A percentile compares a stretch with the other conserved stretches of the same genome.
Conservation (phyloP, 2,797 vertebrate genomes). For the Dicrostonyx torquatus region DNA sequence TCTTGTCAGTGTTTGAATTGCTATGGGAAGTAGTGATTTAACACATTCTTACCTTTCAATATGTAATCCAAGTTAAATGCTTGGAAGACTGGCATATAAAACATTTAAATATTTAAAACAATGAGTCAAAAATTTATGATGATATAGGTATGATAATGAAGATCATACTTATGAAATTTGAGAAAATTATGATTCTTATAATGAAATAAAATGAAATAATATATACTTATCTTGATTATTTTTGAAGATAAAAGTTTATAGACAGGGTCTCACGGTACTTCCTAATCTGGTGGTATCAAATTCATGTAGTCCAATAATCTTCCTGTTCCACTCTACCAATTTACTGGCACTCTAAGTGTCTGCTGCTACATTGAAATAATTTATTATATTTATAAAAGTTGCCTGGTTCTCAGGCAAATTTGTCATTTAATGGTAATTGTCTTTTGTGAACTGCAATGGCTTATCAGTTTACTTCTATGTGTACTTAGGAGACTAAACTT, state of each 20-base stretch:
- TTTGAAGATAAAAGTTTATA: neutral
- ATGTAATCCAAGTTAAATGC: conserved; percentile 24
- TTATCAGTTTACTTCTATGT: neutral
- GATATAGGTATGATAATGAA: neutral
- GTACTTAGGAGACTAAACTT: conserved; percentile 1
- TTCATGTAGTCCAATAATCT: neutral
- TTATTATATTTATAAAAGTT: neutral
- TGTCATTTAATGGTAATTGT: neutral
- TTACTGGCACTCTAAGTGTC: neutral
- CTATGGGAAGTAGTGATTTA: neutral
- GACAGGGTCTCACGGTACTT: neutral
- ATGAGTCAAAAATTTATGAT: neutral
- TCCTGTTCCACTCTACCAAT: too few relatives aligned
- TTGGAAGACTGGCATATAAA: neutral
- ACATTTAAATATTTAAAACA: conserved; percentile 12
- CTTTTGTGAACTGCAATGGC: neutral
- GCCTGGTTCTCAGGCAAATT: neutral
- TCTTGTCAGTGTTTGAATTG: neutral
- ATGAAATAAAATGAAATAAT: neutral
- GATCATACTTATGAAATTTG: neutral
- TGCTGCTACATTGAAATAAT: neutral
- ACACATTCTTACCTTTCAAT: neutral
- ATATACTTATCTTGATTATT: neutral
- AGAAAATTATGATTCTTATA: neutral
- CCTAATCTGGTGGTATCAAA: neutral